phyloP scores from a whole-genome alignment of 1,140 invertebrate genomes.

The Procambarus virginalis region DNA sequence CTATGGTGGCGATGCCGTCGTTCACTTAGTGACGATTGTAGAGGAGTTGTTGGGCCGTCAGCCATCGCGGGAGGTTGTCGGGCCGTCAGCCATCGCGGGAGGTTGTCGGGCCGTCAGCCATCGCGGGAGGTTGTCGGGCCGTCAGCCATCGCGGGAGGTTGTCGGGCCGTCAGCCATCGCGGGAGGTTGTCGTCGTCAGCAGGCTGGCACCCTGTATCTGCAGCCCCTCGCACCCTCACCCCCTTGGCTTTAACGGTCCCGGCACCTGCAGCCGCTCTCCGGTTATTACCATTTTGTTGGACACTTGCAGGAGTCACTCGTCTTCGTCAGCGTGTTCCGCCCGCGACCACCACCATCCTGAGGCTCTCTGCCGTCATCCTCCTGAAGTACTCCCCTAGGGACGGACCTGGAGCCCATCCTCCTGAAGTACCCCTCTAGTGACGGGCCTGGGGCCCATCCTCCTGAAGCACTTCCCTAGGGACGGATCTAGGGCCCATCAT shows the following conservation, averaged over 20 bases:
- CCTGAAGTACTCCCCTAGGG: no score
- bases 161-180: not conserved
- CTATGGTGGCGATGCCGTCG: not conserved
- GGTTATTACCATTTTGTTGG: not conserved
- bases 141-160: no score
- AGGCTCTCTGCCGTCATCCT: no score
- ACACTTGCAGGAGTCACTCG: not conserved
- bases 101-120: no score
- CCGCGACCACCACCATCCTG: no score
- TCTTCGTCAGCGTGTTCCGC: no score
- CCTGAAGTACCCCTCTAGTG: no score
- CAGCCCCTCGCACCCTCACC: not conserved
- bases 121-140: not conserved
- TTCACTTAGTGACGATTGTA: not conserved
- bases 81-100: not conserved
- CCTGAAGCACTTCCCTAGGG: no score
- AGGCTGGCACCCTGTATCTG: not conserved
- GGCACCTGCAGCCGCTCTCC: not conserved
- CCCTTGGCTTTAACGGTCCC: not conserved
- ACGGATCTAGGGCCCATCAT: no score
- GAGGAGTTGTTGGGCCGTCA: no score
- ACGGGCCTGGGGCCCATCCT: no score
- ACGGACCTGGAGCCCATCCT: no score
- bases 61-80: not conserved
- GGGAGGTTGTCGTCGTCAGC: not conserved